Percentiles rank a stretch among this genome's conserved stretches.
Evolutionary conservation across 2,888 invertebrate species (phyloP).

Genomic region (Oscheius sp.): DNA sequence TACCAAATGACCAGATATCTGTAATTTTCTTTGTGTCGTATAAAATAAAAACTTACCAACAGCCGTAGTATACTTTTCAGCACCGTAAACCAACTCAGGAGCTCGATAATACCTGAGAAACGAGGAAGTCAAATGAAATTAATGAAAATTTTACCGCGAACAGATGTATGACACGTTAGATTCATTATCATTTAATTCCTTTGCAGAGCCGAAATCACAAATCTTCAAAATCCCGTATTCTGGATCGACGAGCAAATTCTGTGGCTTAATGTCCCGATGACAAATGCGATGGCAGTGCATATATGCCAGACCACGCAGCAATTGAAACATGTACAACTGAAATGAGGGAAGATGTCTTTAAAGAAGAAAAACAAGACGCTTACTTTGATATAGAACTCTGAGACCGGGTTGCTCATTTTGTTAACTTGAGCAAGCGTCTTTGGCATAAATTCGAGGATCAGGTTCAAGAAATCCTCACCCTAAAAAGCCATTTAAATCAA

Average conservation of each 20-base stretch:
- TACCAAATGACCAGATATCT: constrained; percentile 59
- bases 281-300: constrained; percentile 47
- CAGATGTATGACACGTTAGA: constrained; percentile 55
- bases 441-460: constrained; percentile 54
- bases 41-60: constrained; percentile 27
- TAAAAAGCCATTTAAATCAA: neutral
- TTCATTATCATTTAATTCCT: constrained; percentile 44
- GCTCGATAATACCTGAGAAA: constrained; percentile 61
- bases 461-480: constrained; percentile 38
- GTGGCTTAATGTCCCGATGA: constrained; percentile 57
- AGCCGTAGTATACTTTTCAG: constrained; percentile 42
- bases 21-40: neutral
- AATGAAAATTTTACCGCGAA: constrained; percentile 41
- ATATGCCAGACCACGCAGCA: constrained; percentile 47
- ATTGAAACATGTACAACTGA: constrained; percentile 50
- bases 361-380: neutral
- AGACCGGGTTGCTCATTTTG: constrained; percentile 38
- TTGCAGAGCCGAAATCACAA: constrained; percentile 67
- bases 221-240: constrained; percentile 59
- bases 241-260: constrained; percentile 61
- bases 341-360: neutral
- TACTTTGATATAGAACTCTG: constrained; percentile 40
- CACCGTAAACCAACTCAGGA: constrained; percentile 60
- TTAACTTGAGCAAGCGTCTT: constrained; percentile 40
- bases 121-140: neutral